phyloP scores from a whole-genome alignment of 1,140 invertebrate species.

The Saccostrea cuccullata region DNA sequence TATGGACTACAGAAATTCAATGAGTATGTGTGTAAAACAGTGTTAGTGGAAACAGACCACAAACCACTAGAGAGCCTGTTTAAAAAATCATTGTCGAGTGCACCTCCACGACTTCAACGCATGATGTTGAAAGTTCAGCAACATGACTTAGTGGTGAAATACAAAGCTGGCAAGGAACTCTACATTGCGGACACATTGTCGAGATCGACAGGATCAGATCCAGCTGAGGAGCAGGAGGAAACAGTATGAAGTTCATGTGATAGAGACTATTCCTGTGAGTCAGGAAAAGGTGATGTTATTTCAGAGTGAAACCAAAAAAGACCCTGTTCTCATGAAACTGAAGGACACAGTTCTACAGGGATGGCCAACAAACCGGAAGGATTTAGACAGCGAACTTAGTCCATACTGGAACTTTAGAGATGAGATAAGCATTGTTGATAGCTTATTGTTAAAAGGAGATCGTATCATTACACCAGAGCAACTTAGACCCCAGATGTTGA shows the following conservation, averaged over 20 bases:
- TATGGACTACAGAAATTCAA: conserved; percentile 55
- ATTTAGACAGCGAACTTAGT: not conserved
- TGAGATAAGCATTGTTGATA: not conserved
- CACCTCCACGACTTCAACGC: conserved; percentile 76
- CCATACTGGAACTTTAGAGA: conserved; percentile 38
- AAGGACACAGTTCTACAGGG: conserved; percentile 14
- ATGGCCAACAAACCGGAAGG: conserved; percentile 4
- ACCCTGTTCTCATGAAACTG: no score
- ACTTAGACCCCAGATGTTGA: not conserved
- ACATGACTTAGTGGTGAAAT: conserved; percentile 70
- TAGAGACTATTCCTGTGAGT: not conserved
- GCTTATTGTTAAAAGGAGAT: conserved; percentile 8
- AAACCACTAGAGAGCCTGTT: conserved; percentile 58
- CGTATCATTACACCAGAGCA: conserved; percentile 10
- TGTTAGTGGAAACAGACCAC: conserved; percentile 51
- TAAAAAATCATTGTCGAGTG: conserved; percentile 77
- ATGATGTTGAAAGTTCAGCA: conserved; percentile 73
- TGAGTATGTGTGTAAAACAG: conserved; percentile 47
- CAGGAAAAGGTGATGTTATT: not conserved
- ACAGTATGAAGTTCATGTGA: conserved; percentile 28
- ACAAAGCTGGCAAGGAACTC: conserved; percentile 75
- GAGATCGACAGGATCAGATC: not conserved
- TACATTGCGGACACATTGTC: conserved; percentile 69
- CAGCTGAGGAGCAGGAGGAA: not conserved
- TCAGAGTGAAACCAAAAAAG: no score